Percentiles rank a stretch among this genome's conserved stretches.
Conservation (phyloP, 2,113 vertebrate genomes). For the Plestiodon gilberti region DNA sequence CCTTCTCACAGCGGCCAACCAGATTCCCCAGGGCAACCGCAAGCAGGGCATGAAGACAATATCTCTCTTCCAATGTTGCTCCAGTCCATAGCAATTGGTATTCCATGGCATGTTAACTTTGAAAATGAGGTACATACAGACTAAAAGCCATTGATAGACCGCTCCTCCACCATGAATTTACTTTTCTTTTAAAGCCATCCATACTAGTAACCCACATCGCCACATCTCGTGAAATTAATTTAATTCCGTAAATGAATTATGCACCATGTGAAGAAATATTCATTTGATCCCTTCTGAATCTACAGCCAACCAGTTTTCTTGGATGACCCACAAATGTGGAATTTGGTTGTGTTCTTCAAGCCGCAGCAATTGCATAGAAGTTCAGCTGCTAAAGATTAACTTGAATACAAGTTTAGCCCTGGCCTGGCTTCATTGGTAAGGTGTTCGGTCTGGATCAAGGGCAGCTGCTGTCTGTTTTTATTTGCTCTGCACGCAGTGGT, state of each 20-base stretch:
- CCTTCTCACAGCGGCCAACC: neutral
- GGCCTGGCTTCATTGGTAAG: too few species aligned
- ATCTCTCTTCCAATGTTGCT: neutral
- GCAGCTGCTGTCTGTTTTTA: too few species aligned
- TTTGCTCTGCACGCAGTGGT: too few species aligned
- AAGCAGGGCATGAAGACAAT: neutral
- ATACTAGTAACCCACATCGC: neutral
- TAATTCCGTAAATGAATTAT: neutral
- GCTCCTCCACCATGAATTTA: neutral
- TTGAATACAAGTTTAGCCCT: too few species aligned
- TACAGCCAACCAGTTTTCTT: neutral
- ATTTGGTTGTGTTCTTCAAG: neutral
- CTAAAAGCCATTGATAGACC: neutral
- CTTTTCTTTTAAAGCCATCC: neutral
- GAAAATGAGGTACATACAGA: neutral
- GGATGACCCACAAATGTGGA: neutral
- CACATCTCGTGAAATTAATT: neutral
- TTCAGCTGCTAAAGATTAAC: neutral
- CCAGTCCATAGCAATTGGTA: too few species aligned
- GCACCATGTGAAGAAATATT: neutral
- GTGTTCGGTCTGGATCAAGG: too few species aligned
- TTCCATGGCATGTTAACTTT: neutral
- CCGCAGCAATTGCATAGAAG: neutral
- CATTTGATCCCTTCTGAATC: neutral
- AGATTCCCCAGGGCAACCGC: neutral